Evolutionary conservation across 2,888 invertebrate species (phyloP), one percentile per base, ranked within the genome.

Genomic region (Hesperia comma): DNA sequence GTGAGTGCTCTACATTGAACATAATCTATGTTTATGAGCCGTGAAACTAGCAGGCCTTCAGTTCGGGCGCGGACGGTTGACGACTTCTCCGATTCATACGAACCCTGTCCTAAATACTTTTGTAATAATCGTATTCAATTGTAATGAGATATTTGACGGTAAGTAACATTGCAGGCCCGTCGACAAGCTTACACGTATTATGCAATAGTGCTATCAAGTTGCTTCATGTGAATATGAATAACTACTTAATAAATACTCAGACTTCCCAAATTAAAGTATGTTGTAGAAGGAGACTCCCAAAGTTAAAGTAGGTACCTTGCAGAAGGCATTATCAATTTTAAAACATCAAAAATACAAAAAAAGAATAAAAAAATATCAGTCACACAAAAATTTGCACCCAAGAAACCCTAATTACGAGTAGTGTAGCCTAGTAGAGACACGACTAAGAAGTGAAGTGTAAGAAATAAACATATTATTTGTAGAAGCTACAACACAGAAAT

Each of bases 11-110:
- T 75, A 68, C 72, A 62, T 63, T 61, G 51, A 61, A 26, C 26
- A 7, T 79, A 72, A 69, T 81, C 75, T 68, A 74, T 80, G 77
- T 26, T 58, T 26, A 3, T 68, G 68, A 74, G 70, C 77, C 78
- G 76, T 78, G 79, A 80, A 83, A 85, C 83, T 72, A 70, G 83
- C 78, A 84, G 85, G 77, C 86, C 86, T 86, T 85, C 84, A 78
- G 72, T 68, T 63, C 79, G 83, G 78, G 74, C 82, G 83, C 82
- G 84, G 79, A 82, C 84, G 84, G 82, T 85, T 84, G 84, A 79
- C 83, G 84, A 85, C 84, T 64, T 64, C 63, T 83, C 78, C 75
- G 72, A 75, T 76, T 76, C 77, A 76, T 77, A 75, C 76, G 75
- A 80, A 81, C 80, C 79, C 79, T 81, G 81, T 77, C 78, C 79